Conservation (phyloP, 2,888 invertebrate genomes). For the Tetragonisca angustula region DNA sequence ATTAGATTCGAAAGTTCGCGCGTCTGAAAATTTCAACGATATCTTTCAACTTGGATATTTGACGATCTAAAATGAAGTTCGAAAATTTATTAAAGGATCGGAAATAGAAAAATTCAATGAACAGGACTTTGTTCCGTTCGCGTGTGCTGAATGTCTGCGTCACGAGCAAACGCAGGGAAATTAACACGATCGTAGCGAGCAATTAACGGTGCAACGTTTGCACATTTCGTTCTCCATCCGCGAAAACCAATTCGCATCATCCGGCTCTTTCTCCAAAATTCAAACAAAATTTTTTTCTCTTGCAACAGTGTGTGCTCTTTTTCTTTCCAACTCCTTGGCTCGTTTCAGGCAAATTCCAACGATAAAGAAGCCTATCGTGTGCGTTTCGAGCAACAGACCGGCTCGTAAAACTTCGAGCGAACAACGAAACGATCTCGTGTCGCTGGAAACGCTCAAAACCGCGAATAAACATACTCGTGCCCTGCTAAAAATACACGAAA, state of each 20-base stretch:
- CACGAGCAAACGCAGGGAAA: not conserved
- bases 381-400: not conserved
- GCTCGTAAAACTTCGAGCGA: slow-evolving; percentile 32
- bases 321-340: not conserved
- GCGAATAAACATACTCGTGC: not conserved
- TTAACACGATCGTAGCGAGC: not conserved
- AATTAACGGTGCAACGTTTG: not conserved
- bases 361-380: slow-evolving; percentile 19
- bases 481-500: slow-evolving; percentile 47
- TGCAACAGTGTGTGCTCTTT: not conserved
- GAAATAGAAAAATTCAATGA: no score
- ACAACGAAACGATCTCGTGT: slow-evolving; percentile 15
- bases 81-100: no score
- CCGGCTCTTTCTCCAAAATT: not conserved
- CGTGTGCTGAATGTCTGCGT: not conserved
- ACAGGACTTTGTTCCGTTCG: not conserved
- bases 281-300: not conserved
- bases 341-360: not conserved
- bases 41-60: no score
- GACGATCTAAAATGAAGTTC: no score
- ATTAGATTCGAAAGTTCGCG: no score
- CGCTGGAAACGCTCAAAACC: not conserved
- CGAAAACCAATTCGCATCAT: not conserved
- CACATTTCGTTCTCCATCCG: not conserved
- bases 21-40: not conserved